Evolutionary conservation across 2,113 vertebrate species (phyloP).

Genomic region (Orthochromis indermauri): DNA sequence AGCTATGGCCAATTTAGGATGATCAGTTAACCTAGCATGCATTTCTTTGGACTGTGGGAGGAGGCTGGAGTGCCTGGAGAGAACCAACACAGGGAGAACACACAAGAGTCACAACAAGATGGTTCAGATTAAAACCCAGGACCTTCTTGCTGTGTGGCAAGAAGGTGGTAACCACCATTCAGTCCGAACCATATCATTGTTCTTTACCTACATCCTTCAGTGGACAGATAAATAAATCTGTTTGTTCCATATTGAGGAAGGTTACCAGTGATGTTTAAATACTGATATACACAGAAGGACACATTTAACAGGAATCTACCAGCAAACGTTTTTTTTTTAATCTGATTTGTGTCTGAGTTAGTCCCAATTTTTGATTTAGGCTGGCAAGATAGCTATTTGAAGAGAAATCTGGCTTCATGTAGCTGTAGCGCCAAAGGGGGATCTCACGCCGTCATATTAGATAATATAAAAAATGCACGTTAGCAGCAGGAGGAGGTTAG

Average conservation of each 20-base stretch:
- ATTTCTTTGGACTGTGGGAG: background rate
- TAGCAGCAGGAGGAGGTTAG: background rate
- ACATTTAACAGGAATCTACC: rapidly evolving
- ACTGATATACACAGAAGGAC: background rate
- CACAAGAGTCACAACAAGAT: background rate
- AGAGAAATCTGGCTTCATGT: background rate
- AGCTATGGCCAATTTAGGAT: background rate
- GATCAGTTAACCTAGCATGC: background rate
- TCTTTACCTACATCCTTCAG: rapidly evolving
- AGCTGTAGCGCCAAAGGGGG: background rate
- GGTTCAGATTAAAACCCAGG: background rate
- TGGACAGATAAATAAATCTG: background rate
- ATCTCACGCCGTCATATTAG: background rate
- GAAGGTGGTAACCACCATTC: background rate
- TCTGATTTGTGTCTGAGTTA: rapidly evolving
- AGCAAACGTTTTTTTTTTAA: background rate
- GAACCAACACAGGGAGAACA: background rate
- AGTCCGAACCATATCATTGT: background rate
- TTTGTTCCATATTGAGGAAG: background rate
- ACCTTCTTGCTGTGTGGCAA: background rate
- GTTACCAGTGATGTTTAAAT: background rate
- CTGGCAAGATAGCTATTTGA: background rate
- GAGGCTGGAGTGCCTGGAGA: background rate
- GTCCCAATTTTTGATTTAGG: background rate
- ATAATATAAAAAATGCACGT: background rate